These are phyloP conservation scores for Ophion ventricosus DNA, from an alignment of 2,888 invertebrate species.

Conservation along the genomic window DNA sequence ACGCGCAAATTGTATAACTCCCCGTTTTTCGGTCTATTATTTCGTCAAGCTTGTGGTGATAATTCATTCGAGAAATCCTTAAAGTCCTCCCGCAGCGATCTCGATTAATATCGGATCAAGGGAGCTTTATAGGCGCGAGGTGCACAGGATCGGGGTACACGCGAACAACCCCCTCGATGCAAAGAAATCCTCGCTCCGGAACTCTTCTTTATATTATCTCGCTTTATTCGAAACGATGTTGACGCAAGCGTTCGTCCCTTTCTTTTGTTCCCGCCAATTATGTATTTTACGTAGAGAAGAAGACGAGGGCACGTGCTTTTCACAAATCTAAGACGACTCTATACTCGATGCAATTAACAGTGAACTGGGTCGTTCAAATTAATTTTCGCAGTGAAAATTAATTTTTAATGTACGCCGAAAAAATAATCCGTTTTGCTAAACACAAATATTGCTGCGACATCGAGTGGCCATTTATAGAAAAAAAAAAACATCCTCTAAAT, in stretches of 20 bases:
- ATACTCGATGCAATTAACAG: no score
- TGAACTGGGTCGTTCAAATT: no score
- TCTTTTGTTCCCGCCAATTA: neutral
- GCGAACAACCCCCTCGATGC: slow-evolving; percentile 1
- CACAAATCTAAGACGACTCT: no score
- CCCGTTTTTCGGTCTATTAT: neutral
- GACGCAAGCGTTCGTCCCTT: neutral
- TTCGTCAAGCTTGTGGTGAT: slow-evolving; percentile 27
- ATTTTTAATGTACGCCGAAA: no score
- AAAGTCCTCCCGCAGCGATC: slow-evolving; percentile 53
- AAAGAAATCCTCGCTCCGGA: slow-evolving; percentile 18
- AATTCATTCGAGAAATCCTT: slow-evolving; percentile 56
- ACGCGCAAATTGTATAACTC: neutral
- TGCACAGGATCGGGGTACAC: slow-evolving; percentile 37
- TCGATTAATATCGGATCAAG: slow-evolving; percentile 73
- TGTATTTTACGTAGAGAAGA: neutral
- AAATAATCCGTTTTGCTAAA: no score
- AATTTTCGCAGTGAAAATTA: no score
- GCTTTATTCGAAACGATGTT: neutral
- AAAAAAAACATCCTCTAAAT: no score
- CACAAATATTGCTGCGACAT: no score
- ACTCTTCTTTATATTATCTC: slow-evolving; percentile 16
- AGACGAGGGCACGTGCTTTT: no score
- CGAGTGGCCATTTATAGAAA: no score
- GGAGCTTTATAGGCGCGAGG: slow-evolving; percentile 67